Conservation (phyloP, 2,797 vertebrate genomes). For the Myotis findleyi region DNA sequence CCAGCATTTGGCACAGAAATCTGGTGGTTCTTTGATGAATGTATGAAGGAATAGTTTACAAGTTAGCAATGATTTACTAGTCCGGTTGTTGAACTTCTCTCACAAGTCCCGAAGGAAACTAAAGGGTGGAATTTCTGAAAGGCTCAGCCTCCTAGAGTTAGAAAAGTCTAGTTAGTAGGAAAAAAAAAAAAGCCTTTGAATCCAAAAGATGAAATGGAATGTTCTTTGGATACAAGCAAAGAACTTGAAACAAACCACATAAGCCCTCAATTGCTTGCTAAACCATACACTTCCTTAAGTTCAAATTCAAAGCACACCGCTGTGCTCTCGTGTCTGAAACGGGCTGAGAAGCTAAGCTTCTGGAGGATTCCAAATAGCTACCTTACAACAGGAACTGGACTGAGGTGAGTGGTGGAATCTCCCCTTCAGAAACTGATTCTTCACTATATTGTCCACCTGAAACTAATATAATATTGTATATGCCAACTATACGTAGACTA, state of each 20-base stretch:
- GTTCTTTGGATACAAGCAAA: slow-evolving; percentile 57
- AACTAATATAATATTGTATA: neutral
- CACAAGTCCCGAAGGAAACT: slow-evolving; percentile 50
- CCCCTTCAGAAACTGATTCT: neutral
- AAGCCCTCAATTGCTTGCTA: slow-evolving; percentile 49
- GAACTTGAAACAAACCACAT: slow-evolving; percentile 59
- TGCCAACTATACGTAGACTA: neutral
- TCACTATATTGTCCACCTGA: neutral
- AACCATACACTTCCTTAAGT: slow-evolving; percentile 63
- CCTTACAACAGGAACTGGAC: neutral
- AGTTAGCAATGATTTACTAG: neutral
- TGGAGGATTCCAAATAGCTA: slow-evolving; percentile 29
- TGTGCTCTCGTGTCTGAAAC: neutral
- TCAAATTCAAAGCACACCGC: slow-evolving; percentile 5
- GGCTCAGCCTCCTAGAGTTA: neutral
- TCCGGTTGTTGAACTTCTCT: neutral
- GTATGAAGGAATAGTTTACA: neutral
- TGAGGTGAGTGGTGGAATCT: neutral
- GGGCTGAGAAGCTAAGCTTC: neutral
- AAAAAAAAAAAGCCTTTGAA: slow-evolving; percentile 13
- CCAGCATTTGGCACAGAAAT: neutral
- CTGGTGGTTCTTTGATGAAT: neutral
- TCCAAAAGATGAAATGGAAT: slow-evolving; percentile 60
- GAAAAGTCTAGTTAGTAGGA: neutral
- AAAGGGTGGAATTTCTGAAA: slow-evolving; percentile 51